Conservation (phyloP, 2,888 invertebrate species). For the Apotomis betuletana region DNA sequence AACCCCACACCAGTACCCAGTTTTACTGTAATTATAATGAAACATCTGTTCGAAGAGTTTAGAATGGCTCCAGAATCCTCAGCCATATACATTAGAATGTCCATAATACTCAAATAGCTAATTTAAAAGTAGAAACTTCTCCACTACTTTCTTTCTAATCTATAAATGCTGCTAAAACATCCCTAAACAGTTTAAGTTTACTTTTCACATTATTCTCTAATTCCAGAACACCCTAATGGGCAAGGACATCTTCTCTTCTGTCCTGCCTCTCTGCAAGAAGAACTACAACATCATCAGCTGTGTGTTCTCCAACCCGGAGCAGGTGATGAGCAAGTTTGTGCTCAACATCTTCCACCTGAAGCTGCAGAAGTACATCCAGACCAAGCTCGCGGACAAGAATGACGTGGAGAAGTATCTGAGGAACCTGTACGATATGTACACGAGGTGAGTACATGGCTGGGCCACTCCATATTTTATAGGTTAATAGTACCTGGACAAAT, state of each 20-base stretch:
- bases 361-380: slow-evolving; percentile 92
- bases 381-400: slow-evolving; percentile 90
- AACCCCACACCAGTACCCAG: too few relatives aligned
- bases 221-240: slow-evolving; percentile 91
- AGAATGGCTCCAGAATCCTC: too few relatives aligned
- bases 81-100: too few relatives aligned
- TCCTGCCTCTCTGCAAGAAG: slow-evolving; percentile 94
- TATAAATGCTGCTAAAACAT: too few relatives aligned
- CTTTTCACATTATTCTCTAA: not conserved
- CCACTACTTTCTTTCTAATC: too few relatives aligned
- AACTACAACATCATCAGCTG: slow-evolving; percentile 92
- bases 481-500: too few relatives aligned
- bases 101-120: too few relatives aligned
- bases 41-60: too few relatives aligned
- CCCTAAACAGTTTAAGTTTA: too few relatives aligned
- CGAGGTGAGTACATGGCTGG: slow-evolving; percentile 82
- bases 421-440: slow-evolving; percentile 94
- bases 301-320: slow-evolving; percentile 97
- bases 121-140: too few relatives aligned
- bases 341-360: slow-evolving; percentile 97
- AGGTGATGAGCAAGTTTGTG: slow-evolving; percentile 99
- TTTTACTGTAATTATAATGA: too few relatives aligned
- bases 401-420: slow-evolving; percentile 95
- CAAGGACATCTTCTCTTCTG: slow-evolving; percentile 95
- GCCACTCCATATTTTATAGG: not conserved